Percentiles rank a stretch among this genome's conserved stretches.
phyloP scores from a whole-genome alignment of 2,888 invertebrate species.

The Brachyptera putata region DNA sequence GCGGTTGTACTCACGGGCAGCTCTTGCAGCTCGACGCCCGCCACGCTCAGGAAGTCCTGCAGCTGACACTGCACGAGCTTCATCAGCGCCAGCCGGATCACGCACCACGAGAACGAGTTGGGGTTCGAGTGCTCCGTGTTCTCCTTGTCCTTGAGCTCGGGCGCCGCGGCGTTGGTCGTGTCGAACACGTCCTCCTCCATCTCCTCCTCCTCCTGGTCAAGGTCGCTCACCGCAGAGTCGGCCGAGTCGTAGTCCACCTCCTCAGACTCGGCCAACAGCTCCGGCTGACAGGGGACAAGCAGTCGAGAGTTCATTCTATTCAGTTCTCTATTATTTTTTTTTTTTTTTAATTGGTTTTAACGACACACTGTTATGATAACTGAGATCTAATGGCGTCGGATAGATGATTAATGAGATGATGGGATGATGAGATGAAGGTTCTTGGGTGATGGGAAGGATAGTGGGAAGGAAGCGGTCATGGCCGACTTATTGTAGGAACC shows the following conservation, averaged over 20 bases:
- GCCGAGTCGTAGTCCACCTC: conserved; percentile 85
- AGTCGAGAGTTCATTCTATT: no score
- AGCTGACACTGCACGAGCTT: conserved; percentile 79
- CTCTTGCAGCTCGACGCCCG: conserved; percentile 75
- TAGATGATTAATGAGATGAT: no score
- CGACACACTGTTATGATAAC: no score
- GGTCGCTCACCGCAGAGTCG: conserved; percentile 73
- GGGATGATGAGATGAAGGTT: no score
- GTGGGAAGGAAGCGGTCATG: no score
- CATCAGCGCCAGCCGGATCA: conserved; percentile 85
- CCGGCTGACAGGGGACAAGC: conserved; percentile 50
- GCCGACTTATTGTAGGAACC: no score
- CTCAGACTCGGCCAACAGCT: conserved; percentile 55
- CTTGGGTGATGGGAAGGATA: no score
- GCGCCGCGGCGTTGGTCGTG: conserved; percentile 37
- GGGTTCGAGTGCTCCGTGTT: conserved; percentile 90
- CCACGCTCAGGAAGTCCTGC: conserved; percentile 79
- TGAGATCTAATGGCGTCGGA: no score
- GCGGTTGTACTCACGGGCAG: conserved; percentile 8
- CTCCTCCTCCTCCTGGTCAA: conserved; percentile 71
- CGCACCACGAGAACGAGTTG: conserved; percentile 92
- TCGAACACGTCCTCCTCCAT: conserved; percentile 79
- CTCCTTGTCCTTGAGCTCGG: conserved; percentile 44
- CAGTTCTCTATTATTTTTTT: no score
- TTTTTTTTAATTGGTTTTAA: no score